A percentile compares a stretch with the other conserved stretches of the same genome.
These are phyloP conservation scores for Stictocephala bisonia DNA, from an alignment of 2,888 invertebrate species.

Conservation along the genomic window DNA sequence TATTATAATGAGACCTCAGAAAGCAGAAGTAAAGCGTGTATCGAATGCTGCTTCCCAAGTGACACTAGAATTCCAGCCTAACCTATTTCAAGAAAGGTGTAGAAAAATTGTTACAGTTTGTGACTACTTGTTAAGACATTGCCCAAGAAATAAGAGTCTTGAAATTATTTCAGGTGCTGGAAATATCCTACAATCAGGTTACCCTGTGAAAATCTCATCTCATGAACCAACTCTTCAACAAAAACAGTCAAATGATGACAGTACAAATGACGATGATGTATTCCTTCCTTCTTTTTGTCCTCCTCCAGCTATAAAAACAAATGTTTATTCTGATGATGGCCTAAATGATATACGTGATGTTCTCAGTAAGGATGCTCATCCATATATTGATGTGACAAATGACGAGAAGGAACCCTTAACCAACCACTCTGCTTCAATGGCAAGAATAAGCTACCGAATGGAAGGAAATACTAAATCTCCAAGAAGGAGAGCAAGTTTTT, in stretches of 20 bases:
- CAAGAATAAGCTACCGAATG: constrained; percentile 20
- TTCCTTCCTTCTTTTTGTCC: neutral
- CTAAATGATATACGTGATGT: neutral
- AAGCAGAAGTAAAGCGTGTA: constrained; percentile 17
- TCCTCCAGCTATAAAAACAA: constrained; percentile 13
- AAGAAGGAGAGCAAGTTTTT: constrained; percentile 22
- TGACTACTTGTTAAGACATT: constrained; percentile 41
- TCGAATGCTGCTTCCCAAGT: constrained; percentile 44
- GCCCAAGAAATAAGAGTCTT: constrained; percentile 43
- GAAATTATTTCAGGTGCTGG: constrained; percentile 43
- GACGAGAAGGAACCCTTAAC: neutral
- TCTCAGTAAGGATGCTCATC: neutral
- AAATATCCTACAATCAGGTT: constrained; percentile 21
- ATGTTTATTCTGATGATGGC: neutral
- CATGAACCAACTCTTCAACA: too few species aligned
- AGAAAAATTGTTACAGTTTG: constrained; percentile 42
- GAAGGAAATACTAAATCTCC: constrained; percentile 42
- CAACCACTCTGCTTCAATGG: constrained; percentile 4
- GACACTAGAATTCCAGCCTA: constrained; percentile 29
- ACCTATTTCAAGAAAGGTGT: constrained; percentile 46
- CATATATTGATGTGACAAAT: neutral
- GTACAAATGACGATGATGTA: constrained; percentile 38
- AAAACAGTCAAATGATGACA: neutral
- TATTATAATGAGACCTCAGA: constrained; percentile 20
- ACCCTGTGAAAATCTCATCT: neutral